A percentile compares a stretch with the other conserved stretches of the same genome.
Conservation (phyloP, 2,113 vertebrate genomes). For the Heloderma charlesbogerti region DNA sequence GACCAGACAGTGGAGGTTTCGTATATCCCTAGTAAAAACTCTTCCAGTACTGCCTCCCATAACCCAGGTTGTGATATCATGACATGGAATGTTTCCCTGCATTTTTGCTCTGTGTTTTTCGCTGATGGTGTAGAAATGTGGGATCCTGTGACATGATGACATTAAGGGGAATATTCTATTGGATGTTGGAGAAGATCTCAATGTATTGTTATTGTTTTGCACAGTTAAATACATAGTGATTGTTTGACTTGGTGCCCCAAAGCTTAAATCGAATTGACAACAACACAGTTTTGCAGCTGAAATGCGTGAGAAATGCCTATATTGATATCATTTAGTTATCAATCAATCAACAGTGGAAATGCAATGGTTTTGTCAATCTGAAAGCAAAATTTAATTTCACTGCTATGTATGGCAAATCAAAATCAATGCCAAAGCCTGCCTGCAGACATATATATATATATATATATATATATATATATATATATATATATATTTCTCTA, state of each 20-base stretch:
- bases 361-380: background rate
- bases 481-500: too few species aligned
- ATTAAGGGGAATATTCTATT: too few species aligned
- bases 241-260: background rate
- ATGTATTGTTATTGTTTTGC: too few species aligned
- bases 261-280: background rate
- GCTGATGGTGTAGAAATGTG: background rate
- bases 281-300: background rate
- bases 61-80: background rate
- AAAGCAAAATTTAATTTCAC: background rate
- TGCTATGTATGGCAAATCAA: conserved; percentile 6
- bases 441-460: too few species aligned
- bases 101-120: background rate
- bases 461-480: too few species aligned
- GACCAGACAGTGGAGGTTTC: too few species aligned
- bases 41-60: background rate
- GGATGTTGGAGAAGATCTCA: too few species aligned
- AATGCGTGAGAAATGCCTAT: background rate
- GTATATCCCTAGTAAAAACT: too few species aligned
- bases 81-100: background rate
- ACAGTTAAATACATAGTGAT: too few species aligned
- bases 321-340: background rate
- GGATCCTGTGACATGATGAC: background rate
- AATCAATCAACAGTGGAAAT: background rate
- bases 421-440: background rate